These are phyloP conservation scores for Anniella stebbinsi DNA, from an alignment of 2,797 vertebrate species.

Conservation along the genomic window DNA sequence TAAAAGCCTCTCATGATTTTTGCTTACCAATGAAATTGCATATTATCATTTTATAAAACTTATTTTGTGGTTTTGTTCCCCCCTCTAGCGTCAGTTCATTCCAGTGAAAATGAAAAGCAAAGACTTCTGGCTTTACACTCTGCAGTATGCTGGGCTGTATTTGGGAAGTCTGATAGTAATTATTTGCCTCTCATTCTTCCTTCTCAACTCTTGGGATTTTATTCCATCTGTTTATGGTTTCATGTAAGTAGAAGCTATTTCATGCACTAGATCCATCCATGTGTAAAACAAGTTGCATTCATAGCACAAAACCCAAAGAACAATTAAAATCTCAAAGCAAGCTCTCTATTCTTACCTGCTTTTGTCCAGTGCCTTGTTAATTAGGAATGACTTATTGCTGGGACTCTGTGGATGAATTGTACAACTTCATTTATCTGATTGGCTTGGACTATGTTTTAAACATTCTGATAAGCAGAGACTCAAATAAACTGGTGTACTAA, in stretches of 20 bases:
- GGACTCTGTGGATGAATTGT: neutral
- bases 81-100: slow-evolving; percentile 90
- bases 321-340: neutral
- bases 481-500: neutral
- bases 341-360: neutral
- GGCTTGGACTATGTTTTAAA: neutral
- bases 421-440: neutral
- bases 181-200: slow-evolving; percentile 94
- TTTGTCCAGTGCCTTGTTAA: neutral
- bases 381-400: neutral
- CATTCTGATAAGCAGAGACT: neutral
- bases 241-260: slow-evolving; percentile 86
- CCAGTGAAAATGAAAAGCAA: slow-evolving; percentile 86
- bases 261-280: neutral
- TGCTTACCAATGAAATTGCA: neutral
- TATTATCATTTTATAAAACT: slow-evolving; percentile 6
- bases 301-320: neutral
- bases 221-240: slow-evolving; percentile 96
- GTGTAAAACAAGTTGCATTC: neutral
- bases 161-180: slow-evolving; percentile 91
- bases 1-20: neutral
- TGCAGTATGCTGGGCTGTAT: slow-evolving; percentile 91
- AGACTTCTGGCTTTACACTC: slow-evolving; percentile 91
- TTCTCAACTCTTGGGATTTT: slow-evolving; percentile 97
- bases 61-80: slow-evolving; percentile 46